Evolutionary conservation across 2,797 vertebrate genomes (phyloP), one percentile per base, ranked within the genome.

Genomic region (Rhinoraja longicauda): DNA sequence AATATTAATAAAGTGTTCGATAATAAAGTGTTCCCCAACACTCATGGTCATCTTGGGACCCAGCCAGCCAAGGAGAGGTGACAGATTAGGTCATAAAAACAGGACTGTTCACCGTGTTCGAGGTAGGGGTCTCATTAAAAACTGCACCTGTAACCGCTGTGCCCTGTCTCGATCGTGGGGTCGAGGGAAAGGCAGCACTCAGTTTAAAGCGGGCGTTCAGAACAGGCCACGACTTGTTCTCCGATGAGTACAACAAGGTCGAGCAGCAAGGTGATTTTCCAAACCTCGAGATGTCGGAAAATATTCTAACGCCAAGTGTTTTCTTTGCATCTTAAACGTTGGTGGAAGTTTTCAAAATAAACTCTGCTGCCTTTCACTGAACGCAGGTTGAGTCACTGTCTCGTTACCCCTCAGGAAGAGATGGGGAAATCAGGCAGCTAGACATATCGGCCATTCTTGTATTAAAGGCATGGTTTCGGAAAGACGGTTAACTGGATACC

Each of bases 221-320:
- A 92, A 92, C 90, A 75, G 36, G 36, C 39, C 70, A 8, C 10
- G 24, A 15, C 90, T 92, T 92, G 90, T 92, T 90, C 64, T 21
- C n/a, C 70, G 90, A 90, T 39, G 64, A 70, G 86, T 10, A 19
- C 67, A 90, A 26, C 64, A 90, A 70, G n/a, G 10, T 19, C 32
- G 32, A 90, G 86, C 26, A 36, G 21, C 21, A 53, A 92, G 70
- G 26, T 75, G 67, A 92, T 92, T 91, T 92, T 92, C 90, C 70
- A 92, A 53, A 70, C 39, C 90, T 53, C 67, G 15, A 73, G 15
- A 36, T 13, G 45, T 36, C 70, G 90, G 90, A 92, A 92, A 73
- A 92, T 72, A 72, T 45, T 73, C 32, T 45, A 73, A 70, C 15
- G 36, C 17, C n/a, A 67, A 15, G 19, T 92, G 67, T 75, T 92